Conservation (phyloP, 2,888 invertebrate genomes). For the Eupithecia vulgata region DNA sequence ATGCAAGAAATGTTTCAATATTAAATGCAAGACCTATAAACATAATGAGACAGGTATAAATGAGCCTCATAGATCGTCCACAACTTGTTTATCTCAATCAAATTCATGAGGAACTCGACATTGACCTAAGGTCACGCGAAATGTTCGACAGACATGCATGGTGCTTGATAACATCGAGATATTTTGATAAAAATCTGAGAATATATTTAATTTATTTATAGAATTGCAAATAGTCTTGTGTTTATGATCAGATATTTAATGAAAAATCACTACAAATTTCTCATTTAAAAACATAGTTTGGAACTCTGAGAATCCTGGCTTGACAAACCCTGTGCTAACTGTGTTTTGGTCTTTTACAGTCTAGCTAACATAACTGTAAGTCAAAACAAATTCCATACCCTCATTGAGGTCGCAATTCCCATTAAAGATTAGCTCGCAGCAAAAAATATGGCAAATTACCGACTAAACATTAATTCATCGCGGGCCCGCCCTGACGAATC, state of each 20-base stretch:
- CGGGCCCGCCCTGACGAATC: slow-evolving; percentile 63
- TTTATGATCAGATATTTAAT: not conserved
- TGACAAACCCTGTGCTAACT: not conserved
- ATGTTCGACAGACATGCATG: slow-evolving; percentile 26
- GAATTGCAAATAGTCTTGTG: not conserved
- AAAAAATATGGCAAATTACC: slow-evolving; percentile 71
- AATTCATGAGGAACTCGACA: slow-evolving; percentile 53
- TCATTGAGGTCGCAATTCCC: slow-evolving; percentile 45
- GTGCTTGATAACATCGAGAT: slow-evolving; percentile 20
- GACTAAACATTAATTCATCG: slow-evolving; percentile 70
- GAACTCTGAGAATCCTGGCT: not conserved
- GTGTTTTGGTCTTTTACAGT: not conserved
- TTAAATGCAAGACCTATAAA: slow-evolving; percentile 2
- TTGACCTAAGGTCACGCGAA: slow-evolving; percentile 47
- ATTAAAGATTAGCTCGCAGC: slow-evolving; percentile 54
- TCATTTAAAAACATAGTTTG: not conserved
- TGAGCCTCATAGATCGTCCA: slow-evolving; percentile 30
- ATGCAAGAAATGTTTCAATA: not conserved
- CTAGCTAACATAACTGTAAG: slow-evolving; percentile 15
- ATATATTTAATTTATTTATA: not conserved
- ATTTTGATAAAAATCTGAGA: slow-evolving; percentile 17
- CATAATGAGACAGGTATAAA: slow-evolving; percentile 36
- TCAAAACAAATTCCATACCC: slow-evolving; percentile 29
- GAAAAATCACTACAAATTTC: not conserved
- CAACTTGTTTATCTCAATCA: slow-evolving; percentile 34